Evolutionary conservation across 1,140 invertebrate genomes (phyloP).

Genomic region (Heliconius hewitsoni): DNA sequence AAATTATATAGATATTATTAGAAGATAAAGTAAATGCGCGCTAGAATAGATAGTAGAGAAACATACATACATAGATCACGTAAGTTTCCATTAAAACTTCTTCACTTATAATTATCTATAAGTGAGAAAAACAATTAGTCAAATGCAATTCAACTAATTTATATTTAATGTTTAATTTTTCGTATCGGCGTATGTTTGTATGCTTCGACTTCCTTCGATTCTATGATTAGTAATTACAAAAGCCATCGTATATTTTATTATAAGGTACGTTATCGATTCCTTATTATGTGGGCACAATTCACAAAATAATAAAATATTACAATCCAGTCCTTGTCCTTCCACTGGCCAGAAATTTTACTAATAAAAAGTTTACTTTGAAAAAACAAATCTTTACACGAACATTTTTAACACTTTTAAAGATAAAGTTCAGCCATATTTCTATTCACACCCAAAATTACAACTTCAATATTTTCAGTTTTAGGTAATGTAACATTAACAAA

Average conservation of each 20-base stretch:
- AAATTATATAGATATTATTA: not conserved
- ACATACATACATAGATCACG: not conserved
- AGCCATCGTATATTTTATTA: constrained; percentile 1
- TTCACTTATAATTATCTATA: not conserved
- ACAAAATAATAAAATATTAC: too few species aligned
- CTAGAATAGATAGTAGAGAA: constrained; percentile 16
- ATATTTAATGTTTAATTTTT: not conserved
- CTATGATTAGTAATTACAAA: not conserved
- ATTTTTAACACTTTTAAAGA: too few species aligned
- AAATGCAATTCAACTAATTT: not conserved
- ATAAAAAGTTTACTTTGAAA: too few species aligned
- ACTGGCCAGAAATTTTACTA: too few species aligned
- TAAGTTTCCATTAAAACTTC: not conserved
- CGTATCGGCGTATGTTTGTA: not conserved
- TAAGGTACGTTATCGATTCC: not conserved
- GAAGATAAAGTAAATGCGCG: constrained; percentile 2
- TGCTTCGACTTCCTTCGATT: not conserved
- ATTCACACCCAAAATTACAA: too few species aligned
- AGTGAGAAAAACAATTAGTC: not conserved
- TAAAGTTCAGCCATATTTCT: too few species aligned
- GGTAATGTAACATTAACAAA: not conserved
- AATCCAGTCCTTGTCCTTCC: too few species aligned
- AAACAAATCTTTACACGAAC: too few species aligned
- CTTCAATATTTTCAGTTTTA: too few species aligned
- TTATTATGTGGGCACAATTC: not conserved